Conservation (phyloP, 2,797 vertebrate species). For the Ara ararauna region DNA sequence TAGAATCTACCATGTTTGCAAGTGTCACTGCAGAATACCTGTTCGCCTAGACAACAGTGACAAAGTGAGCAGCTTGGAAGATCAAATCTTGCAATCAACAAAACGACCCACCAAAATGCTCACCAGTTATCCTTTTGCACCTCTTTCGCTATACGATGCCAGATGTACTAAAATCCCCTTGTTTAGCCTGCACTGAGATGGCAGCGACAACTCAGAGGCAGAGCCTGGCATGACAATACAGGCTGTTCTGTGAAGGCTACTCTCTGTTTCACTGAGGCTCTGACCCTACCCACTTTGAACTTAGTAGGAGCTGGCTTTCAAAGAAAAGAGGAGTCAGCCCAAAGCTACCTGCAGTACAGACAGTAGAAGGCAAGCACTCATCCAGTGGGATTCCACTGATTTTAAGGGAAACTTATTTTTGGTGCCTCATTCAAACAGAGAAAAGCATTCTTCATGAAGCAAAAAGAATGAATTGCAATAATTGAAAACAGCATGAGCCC, state of each 20-base stretch:
- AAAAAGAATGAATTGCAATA: conserved; percentile 34
- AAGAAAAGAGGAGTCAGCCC: background rate
- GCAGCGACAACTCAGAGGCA: background rate
- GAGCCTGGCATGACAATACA: background rate
- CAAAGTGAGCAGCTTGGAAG: background rate
- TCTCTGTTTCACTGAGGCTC: background rate
- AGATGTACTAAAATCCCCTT: background rate
- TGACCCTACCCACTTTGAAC: background rate
- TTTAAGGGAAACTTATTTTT: background rate
- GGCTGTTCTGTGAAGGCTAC: background rate
- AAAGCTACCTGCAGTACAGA: background rate
- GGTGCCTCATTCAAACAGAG: background rate
- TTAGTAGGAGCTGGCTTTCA: background rate
- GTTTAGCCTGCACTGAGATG: background rate
- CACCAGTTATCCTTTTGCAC: background rate
- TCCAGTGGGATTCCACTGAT: background rate
- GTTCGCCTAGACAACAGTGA: background rate
- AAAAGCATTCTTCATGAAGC: background rate
- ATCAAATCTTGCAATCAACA: background rate
- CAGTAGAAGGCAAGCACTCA: background rate
- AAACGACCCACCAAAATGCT: background rate
- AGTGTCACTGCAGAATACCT: background rate
- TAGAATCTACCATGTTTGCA: background rate
- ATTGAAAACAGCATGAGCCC: conserved; percentile 31
- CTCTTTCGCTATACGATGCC: background rate